Conservation (phyloP, 2,797 vertebrate genomes). For the Coendou prehensilis region DNA sequence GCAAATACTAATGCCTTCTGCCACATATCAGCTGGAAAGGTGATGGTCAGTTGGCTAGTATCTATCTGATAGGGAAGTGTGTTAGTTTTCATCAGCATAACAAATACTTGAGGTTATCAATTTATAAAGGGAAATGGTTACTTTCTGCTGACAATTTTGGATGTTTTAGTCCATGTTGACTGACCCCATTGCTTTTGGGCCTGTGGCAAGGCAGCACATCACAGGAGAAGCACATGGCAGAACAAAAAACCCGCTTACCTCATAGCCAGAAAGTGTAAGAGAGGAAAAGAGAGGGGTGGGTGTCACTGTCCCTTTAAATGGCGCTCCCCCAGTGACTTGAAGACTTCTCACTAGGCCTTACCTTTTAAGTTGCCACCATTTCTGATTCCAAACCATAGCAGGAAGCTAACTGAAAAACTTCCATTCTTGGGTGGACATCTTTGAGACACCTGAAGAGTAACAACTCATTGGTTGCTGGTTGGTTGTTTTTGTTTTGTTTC, state of each 20-base stretch:
- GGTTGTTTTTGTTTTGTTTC: constrained; percentile 59
- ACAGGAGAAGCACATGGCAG: background rate
- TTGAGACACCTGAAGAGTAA: background rate
- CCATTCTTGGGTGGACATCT: background rate
- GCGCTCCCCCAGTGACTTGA: background rate
- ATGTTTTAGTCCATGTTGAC: background rate
- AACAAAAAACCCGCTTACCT: background rate
- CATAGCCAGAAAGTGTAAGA: background rate
- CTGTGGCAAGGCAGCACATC: background rate
- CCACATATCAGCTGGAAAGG: background rate
- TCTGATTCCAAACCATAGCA: background rate
- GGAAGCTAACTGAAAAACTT: constrained; percentile 6
- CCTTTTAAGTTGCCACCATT: background rate
- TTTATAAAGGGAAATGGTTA: background rate
- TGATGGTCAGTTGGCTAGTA: background rate
- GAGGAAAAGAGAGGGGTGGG: background rate
- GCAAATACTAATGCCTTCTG: background rate
- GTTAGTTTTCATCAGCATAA: background rate
- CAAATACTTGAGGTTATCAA: background rate
- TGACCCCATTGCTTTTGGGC: background rate
- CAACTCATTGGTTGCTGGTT: background rate
- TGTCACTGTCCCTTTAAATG: background rate
- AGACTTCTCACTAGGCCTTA: background rate
- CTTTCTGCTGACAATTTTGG: background rate
- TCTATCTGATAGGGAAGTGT: background rate